Conservation (phyloP, 2,888 invertebrate species). For the Campoletis raptor region DNA sequence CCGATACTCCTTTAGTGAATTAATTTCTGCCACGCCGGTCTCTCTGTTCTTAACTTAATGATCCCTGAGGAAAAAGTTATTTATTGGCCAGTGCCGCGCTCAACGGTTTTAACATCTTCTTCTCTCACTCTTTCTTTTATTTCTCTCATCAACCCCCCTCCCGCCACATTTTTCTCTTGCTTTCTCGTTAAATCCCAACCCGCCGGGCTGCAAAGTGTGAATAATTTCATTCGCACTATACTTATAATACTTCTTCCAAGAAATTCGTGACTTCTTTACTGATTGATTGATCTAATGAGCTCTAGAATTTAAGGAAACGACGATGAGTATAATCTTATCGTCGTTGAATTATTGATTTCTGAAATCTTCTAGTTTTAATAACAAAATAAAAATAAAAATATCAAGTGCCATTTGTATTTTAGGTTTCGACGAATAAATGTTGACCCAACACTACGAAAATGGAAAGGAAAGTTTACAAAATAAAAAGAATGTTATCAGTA, state of each 20-base stretch:
- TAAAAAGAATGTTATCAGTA: too few relatives aligned
- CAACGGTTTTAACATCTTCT: slow-evolving; percentile 14
- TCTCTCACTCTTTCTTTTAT: slow-evolving; percentile 16
- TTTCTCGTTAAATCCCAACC: background rate
- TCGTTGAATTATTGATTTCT: background rate
- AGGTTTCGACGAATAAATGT: background rate
- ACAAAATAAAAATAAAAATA: background rate
- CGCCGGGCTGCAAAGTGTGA: background rate
- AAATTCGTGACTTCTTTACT: background rate
- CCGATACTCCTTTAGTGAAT: slow-evolving; percentile 78
- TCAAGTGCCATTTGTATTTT: background rate
- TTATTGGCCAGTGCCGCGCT: slow-evolving; percentile 70
- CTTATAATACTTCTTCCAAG: background rate
- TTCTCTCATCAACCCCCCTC: background rate
- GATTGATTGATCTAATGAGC: slow-evolving; percentile 14
- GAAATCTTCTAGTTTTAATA: background rate
- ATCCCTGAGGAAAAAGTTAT: slow-evolving; percentile 75
- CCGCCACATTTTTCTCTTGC: slow-evolving; percentile 1
- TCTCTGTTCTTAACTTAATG: slow-evolving; percentile 78
- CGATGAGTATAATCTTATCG: background rate
- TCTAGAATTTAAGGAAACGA: background rate
- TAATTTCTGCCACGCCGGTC: slow-evolving; percentile 75
- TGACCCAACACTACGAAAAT: too few relatives aligned
- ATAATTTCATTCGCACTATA: background rate
- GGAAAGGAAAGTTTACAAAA: too few relatives aligned